Conservation (phyloP, 2,797 vertebrate genomes). For the Lutjanus campechanus region DNA sequence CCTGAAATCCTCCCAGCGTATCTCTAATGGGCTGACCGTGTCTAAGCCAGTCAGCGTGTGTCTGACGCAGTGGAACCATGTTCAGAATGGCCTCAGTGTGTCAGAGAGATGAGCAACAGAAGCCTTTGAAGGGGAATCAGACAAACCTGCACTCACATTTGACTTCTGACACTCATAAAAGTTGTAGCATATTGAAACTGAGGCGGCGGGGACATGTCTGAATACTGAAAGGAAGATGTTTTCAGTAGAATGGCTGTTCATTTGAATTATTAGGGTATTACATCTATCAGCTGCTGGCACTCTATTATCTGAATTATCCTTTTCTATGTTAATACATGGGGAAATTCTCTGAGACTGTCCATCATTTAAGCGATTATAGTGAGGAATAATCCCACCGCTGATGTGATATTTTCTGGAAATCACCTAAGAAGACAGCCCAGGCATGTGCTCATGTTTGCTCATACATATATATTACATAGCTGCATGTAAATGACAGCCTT, state of each 20-base stretch:
- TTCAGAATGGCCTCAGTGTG: slow-evolving; percentile 69
- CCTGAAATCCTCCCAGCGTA: slow-evolving; percentile 71
- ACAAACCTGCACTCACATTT: slow-evolving; percentile 41
- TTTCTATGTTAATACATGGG: slow-evolving; percentile 36
- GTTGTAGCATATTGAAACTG: slow-evolving; percentile 29
- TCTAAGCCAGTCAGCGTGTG: slow-evolving; percentile 72
- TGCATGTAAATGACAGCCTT: slow-evolving; percentile 33
- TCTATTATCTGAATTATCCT: slow-evolving; percentile 41
- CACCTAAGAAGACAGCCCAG: background rate
- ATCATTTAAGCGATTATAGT: slow-evolving; percentile 28
- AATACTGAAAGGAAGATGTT: slow-evolving; percentile 23
- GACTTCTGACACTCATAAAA: slow-evolving; percentile 54
- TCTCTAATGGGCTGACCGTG: slow-evolving; percentile 75
- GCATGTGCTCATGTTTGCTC: slow-evolving; percentile 15
- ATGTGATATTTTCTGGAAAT: slow-evolving; percentile 6
- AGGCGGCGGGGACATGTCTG: slow-evolving; percentile 1
- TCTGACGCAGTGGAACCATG: slow-evolving; percentile 70
- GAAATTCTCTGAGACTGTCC: slow-evolving; percentile 20
- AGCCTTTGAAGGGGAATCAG: slow-evolving; percentile 64
- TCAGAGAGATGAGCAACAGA: slow-evolving; percentile 62
- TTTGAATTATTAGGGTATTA: slow-evolving; percentile 46
- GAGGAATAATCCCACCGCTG: background rate
- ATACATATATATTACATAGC: slow-evolving; percentile 14
- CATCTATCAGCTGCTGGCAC: slow-evolving; percentile 34
- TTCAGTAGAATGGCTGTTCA: slow-evolving; percentile 2